Evolutionary conservation across 2,888 invertebrate species (phyloP), one percentile per base, ranked within the genome.

Genomic region (Strigamia transsilvanica): DNA sequence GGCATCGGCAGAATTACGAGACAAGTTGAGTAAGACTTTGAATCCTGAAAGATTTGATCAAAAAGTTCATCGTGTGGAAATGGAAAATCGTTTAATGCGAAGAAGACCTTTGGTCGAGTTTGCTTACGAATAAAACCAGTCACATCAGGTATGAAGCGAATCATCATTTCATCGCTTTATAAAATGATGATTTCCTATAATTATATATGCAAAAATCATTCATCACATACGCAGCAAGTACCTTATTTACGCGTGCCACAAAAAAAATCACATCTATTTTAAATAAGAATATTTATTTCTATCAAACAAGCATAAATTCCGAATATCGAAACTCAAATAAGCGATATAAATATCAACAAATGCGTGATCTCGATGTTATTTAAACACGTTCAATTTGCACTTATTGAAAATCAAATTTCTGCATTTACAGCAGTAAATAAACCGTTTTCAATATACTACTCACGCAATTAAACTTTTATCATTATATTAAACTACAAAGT

Each of bases 1-100:
- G 51, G 82, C 80, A 66, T 82, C 82, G 27, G 80, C 82, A 23
- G 80, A 82, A 51, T 80, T 82, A 46, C 66, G 82, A 34, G 80
- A 82, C 27, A 66, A 79, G 21, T 32, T 82, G 21, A 82, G 61
- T n/a, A 61, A 51, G 21, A 80, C 80, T 7, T 42, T 80, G 23
- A 51, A 80, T 61, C 80, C 80, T 2, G 80, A 80, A 32, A 51
- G n/a, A 6, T 80, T 80, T 80, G 32, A 61, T n/a, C 56, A 61
- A 56, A 80, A 80, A 32, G 80, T 80, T 27, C 80, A 61, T 27
- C 56, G 61, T 10, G 80, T 61, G n/a, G 80, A 80, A 61, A 27
- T 34, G 51, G 80, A 80, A 18, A 56, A 46, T 18, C 46, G 80
- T 15, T 10, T 80, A 9, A 21, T 80, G 23, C 18, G 42, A 7